Evolutionary conservation across 2,797 vertebrate genomes (phyloP).

Genomic region (Macropus fuliginosus): DNA sequence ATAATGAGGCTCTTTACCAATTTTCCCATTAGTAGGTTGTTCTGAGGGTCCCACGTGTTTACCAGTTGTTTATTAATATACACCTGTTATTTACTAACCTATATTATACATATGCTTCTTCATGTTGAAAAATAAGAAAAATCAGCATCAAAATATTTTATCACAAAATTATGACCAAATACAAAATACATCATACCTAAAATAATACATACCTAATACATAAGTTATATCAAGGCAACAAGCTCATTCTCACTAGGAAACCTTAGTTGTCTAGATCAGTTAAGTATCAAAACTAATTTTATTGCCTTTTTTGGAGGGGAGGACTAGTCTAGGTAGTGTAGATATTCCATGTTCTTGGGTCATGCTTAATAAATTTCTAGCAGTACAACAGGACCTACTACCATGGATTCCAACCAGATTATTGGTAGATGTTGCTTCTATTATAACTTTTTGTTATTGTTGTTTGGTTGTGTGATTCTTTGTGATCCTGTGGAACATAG

Average conservation of each 20-base stretch:
- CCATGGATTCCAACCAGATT: not conserved
- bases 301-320: not conserved
- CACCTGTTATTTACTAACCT: not conserved
- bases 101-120: not conserved
- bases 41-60: not conserved
- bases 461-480: not conserved
- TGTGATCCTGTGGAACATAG: not conserved
- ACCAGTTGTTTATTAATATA: not conserved
- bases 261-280: not conserved
- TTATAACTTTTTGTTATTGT: not conserved
- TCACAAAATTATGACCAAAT: not conserved
- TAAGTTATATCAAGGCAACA: not conserved
- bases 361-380: not conserved
- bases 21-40: not conserved
- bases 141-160: not conserved
- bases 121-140: not conserved
- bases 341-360: not conserved
- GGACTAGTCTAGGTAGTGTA: not conserved
- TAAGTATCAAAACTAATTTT: not conserved
- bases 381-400: not conserved
- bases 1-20: not conserved
- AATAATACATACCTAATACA: too few relatives aligned
- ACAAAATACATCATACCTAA: not conserved
- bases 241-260: not conserved
- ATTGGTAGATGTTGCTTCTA: not conserved